Conservation (phyloP, 1,140 invertebrate genomes). For the Sitodiplosis mosellana region DNA sequence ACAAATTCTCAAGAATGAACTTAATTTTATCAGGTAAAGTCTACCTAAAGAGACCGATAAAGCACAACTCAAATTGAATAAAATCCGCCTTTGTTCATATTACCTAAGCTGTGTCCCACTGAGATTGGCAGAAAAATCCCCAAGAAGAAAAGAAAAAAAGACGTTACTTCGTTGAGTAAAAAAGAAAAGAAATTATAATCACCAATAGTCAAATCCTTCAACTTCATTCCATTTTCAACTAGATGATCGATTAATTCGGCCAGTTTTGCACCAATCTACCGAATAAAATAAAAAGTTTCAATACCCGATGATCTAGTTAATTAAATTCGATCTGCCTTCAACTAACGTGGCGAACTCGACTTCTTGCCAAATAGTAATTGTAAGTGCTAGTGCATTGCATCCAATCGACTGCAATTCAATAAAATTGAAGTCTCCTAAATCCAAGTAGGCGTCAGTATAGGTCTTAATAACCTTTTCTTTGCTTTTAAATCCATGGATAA, state of each 20-base stretch:
- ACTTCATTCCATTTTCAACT: neutral
- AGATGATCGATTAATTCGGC: neutral
- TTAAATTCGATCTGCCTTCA: neutral
- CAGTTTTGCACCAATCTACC: neutral
- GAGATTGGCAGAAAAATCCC: too few relatives aligned
- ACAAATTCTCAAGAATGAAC: too few relatives aligned
- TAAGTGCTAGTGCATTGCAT: neutral
- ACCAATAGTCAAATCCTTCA: neutral
- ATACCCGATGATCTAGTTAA: too few relatives aligned
- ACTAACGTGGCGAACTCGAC: neutral
- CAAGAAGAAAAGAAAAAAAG: too few relatives aligned
- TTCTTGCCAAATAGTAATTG: neutral
- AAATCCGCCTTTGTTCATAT: too few relatives aligned
- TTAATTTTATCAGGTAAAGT: too few relatives aligned
- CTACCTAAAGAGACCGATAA: too few relatives aligned
- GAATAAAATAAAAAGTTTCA: too few relatives aligned
- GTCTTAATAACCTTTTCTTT: neutral
- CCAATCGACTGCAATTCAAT: conserved; percentile 2
- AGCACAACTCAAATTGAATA: too few relatives aligned
- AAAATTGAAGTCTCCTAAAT: neutral
- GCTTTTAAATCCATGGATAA: neutral
- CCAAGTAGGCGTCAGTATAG: neutral
- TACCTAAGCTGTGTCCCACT: conserved; percentile 13
- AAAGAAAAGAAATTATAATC: conserved; percentile 10
- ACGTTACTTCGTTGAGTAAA: too few relatives aligned